A percentile compares a stretch with the other conserved stretches of the same genome.
Conservation (phyloP, 2,113 vertebrate genomes). For the Hypomesus transpacificus region DNA sequence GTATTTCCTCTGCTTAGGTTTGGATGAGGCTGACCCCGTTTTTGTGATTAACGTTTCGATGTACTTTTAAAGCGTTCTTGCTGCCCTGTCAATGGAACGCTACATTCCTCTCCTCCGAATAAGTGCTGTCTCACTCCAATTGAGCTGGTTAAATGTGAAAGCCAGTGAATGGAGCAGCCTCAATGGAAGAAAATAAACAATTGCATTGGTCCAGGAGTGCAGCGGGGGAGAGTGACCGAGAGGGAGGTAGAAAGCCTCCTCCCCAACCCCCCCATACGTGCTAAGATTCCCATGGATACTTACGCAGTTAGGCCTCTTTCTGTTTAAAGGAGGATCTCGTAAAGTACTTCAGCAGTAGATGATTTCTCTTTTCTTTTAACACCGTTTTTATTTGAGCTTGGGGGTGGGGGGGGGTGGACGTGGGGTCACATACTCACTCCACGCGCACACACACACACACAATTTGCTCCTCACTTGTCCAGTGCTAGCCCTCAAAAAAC, state of each 20-base stretch:
- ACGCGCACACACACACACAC: conserved; percentile 31
- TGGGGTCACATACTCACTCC: conserved; percentile 23
- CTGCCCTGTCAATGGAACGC: conserved; percentile 67
- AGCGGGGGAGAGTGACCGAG: conserved; percentile 60
- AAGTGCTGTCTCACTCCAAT: conserved; percentile 74
- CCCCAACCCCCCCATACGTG: conserved; percentile 50
- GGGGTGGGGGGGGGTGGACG: conserved; percentile 53
- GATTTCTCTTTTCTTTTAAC: conserved; percentile 60
- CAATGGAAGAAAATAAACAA: conserved; percentile 76
- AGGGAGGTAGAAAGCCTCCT: conserved; percentile 30
- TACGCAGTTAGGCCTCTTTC: conserved; percentile 53
- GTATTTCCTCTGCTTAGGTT: conserved; percentile 23
- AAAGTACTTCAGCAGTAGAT: conserved; percentile 64
- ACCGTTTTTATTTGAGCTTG: conserved; percentile 58
- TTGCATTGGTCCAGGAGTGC: conserved; percentile 68
- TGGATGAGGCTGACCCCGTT: neutral
- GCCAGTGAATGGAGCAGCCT: conserved; percentile 69
- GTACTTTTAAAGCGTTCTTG: conserved; percentile 62
- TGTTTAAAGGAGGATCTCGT: conserved; percentile 64
- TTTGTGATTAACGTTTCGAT: conserved; percentile 41
- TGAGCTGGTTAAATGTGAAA: conserved; percentile 71
- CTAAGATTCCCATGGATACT: conserved; percentile 70
- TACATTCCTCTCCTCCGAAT: conserved; percentile 68
- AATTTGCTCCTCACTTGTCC: conserved; percentile 64
- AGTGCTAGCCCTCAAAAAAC: conserved; percentile 55